Evolutionary conservation across 2,888 invertebrate genomes (phyloP).

Genomic region (Erebia ligea): DNA sequence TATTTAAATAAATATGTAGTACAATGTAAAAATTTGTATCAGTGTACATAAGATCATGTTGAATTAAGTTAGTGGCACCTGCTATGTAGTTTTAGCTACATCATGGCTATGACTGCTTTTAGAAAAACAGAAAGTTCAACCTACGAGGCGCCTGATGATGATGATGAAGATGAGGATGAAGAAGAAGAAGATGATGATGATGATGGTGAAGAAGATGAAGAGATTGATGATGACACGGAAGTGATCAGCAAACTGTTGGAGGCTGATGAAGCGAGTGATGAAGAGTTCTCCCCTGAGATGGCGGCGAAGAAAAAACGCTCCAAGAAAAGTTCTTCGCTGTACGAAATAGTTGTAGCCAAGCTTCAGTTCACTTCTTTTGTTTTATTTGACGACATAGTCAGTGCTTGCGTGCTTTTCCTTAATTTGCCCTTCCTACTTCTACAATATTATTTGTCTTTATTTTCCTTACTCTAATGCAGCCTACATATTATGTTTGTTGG

Average conservation of each 20-base stretch:
- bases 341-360: constrained; percentile 17
- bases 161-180: constrained; percentile 57
- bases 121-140: constrained; percentile 41
- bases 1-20: no score
- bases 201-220: constrained; percentile 46
- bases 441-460: no score
- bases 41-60: neutral
- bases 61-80: constrained; percentile 27
- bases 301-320: constrained; percentile 34
- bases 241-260: constrained; percentile 72
- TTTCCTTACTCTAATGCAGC: no score
- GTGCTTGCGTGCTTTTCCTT: neutral
- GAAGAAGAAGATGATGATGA: constrained; percentile 47
- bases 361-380: neutral
- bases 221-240: constrained; percentile 66
- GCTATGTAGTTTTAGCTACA: constrained; percentile 50
- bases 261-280: constrained; percentile 55
- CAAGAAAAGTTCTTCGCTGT: constrained; percentile 35
- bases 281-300: constrained; percentile 37
- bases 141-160: constrained; percentile 46
- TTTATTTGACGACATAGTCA: neutral
- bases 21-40: neutral
- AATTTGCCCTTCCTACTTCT: no score
- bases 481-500: no score
- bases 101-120: constrained; percentile 37